Base-by-base conservation (phyloP, 1,140 invertebrate species). In the Brachionus paranguensis region DNA sequence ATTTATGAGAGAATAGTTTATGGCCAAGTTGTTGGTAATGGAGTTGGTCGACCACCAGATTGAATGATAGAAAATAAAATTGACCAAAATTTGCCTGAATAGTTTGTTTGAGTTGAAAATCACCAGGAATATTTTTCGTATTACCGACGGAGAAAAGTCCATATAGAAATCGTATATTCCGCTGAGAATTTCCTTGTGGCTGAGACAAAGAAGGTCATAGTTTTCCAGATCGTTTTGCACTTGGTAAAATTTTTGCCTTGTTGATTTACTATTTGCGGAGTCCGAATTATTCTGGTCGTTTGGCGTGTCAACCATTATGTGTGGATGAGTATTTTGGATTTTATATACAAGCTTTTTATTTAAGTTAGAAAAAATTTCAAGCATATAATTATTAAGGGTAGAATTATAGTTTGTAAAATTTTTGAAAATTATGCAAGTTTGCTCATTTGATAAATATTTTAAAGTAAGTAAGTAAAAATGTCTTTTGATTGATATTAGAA, bases 221-320 rank as follows among this genome's bases (percentile, higher is more conserved):
- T 76, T 47, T 24, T 76, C 72, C 17, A 76, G 17, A 17, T 76
- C 43, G 3, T 50, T 76, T 76, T 76, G 43, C 4, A 76, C 47
- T 76, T 76, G 43, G 72, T 76, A 76, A 76, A 76, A 76, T 27
- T 76, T 76, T 76, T 29, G 72, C 12, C 33, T 76, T 24, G 43
- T 12, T 17, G 37, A 29, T 11, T 76, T 76, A 8, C 7, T 50
- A 0, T 47, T 4, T 24, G 8, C 0, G 27, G 20, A 50, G 24
- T 27, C 29, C 24, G 45, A 27, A 27, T 76, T 29, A 47, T 20
- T 50, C 33, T 20, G 7, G 17, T 24, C 17, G 20, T 76, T 76
- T 12, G 43, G 7, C 20, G 20, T 1, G 14, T 76, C 45, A 47
- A 27, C 2, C 72, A 76, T 50, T 50, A 14, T 76, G 17, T 14